A percentile compares a stretch with the other conserved stretches of the same genome.
Conservation (phyloP, 1,140 invertebrate species). For the Caerostris darwini region DNA sequence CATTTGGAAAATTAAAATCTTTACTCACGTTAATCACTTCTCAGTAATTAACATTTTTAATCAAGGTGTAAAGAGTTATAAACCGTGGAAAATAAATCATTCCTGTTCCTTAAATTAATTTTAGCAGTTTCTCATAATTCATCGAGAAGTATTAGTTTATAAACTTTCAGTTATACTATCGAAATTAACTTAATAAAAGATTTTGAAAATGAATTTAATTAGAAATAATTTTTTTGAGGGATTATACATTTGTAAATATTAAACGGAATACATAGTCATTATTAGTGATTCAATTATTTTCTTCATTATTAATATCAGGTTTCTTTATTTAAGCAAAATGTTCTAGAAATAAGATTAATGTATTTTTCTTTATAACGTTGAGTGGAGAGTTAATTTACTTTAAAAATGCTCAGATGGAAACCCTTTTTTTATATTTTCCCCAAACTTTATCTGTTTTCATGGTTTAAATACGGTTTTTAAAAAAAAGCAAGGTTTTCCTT, state of each 20-base stretch:
- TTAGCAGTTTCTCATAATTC: not conserved
- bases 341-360: not conserved
- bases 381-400: not conserved
- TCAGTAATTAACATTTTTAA: constrained; percentile 4
- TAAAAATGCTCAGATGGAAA: not conserved
- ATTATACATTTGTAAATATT: not conserved
- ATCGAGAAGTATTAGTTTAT: not conserved
- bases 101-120: constrained; percentile 20
- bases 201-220: not conserved
- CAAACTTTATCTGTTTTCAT: not conserved
- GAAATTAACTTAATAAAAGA: not conserved
- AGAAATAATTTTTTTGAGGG: not conserved
- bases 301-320: not conserved
- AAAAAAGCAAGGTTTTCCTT: too few species aligned
- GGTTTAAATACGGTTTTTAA: not conserved
- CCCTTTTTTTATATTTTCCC: not conserved
- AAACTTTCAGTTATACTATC: not conserved
- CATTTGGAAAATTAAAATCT: not conserved
- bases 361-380: not conserved
- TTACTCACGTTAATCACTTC: not conserved
- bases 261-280: not conserved
- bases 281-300: not conserved
- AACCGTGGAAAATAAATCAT: not conserved
- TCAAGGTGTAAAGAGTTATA: constrained; percentile 13
- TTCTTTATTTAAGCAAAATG: not conserved